These are phyloP conservation scores for Allophyes oxyacanthae DNA, from an alignment of 2,888 invertebrate genomes.

Conservation along the genomic window DNA sequence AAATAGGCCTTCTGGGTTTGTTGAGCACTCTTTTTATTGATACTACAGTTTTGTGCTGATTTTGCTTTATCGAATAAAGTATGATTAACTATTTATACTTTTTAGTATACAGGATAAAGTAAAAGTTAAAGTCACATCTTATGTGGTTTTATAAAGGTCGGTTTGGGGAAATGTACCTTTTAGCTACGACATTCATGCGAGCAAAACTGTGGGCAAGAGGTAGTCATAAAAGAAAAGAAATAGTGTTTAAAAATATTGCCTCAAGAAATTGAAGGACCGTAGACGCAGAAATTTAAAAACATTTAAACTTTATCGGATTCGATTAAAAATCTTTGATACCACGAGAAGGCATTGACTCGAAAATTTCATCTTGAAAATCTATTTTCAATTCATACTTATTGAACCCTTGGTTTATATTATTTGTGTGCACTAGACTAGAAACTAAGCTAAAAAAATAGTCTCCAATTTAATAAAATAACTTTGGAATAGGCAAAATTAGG, in stretches of 20 bases:
- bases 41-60: constrained; percentile 1
- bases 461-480: too few relatives aligned
- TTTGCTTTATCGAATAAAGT: neutral
- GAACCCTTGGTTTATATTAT: neutral
- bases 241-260: too few relatives aligned
- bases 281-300: too few relatives aligned
- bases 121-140: too few relatives aligned
- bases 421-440: neutral
- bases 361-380: neutral
- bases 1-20: constrained; percentile 39
- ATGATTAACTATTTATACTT: too few relatives aligned
- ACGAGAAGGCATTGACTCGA: neutral
- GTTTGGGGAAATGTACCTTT: too few relatives aligned
- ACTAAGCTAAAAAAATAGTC: neutral
- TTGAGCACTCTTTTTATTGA: constrained; percentile 24
- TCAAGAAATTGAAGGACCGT: too few relatives aligned
- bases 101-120: too few relatives aligned
- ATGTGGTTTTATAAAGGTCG: too few relatives aligned
- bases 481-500: neutral
- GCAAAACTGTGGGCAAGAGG: too few relatives aligned
- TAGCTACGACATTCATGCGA: too few relatives aligned
- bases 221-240: too few relatives aligned
- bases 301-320: neutral
- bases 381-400: neutral
- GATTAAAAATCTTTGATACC: neutral